Evolutionary conservation across 2,113 vertebrate species (phyloP), one percentile per base, ranked within the genome.

Genomic region (Phyllostomus hastatus): DNA sequence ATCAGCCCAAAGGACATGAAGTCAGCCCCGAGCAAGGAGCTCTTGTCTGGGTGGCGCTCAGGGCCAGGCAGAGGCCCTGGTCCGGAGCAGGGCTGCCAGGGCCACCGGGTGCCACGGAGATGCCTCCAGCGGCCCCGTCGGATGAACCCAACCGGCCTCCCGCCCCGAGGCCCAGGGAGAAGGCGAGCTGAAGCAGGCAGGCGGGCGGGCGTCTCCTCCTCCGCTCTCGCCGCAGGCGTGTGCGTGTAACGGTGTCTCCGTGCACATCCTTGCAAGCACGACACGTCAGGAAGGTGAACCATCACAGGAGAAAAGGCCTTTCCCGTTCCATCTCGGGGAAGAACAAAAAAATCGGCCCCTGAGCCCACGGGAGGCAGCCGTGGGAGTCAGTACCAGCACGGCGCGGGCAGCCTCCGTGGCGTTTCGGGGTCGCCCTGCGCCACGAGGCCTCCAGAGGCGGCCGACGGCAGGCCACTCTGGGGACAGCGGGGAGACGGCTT

Each of bases 131-230:
- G 35, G 52, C 52, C 14, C 20, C 52, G 2, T 26, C 24, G 15
- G 10, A 19, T 28, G 79, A 59, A 57, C 52, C 22, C 35, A 35
- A 26, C 24, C 7, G 3, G n/a, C 54, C 22, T 26, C 2, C 52
- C 10, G 0, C 22, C 1, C n/a, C 3, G 79, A 17, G 4, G 54
- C 35, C 54, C 3, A 15, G 31, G 54, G 79, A 15, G 1, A 17
- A 31, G 35, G 9, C 14, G 1, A 17, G 79, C 24, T 2, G 10
- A 41, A 2, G 41, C 52, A 28, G 17, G 79, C 24, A 10, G 17
- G 79, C 24, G 17, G 54, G 79, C 35, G 19, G 54, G 54, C 35
- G 6, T 38, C 5, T 10, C 78, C 52, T 35, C 7, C 4, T 31
- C 79, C 14, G 4, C 79, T 19, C 54, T 17, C 35, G 3, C 15